Evolutionary conservation across 2,797 vertebrate genomes (phyloP), one percentile per base, ranked within the genome.

Genomic region (Sebastes itinus): DNA sequence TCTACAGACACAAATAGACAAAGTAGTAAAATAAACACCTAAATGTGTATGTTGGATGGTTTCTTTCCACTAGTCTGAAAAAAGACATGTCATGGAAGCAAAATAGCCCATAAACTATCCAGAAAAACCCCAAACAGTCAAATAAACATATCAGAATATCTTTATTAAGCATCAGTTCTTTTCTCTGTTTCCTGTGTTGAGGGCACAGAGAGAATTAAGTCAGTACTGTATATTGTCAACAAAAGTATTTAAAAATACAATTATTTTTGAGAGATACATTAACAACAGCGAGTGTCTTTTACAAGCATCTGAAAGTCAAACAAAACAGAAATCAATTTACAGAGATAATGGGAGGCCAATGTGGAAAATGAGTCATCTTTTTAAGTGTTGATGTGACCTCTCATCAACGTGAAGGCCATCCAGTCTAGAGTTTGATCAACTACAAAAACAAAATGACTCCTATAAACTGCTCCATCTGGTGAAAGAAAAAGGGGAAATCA

Each of bases 211-310:
- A 84, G 71, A 73, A 60, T 14, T 23, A 67, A 63, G 73, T 89
- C 87, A 87, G 78, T 78, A 79, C 74, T 82, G 25, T 64, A 69
- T 81, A 72, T 81, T 30, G 65, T 90, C 85, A 90, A 87, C 75
- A 85, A 82, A 83, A 78, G 75, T 83, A 61, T 87, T 91, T 86
- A 84, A 94, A 94, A 95, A 93, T 89, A 91, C 88, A 92, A 46
- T 65, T 86, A 76, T 85, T 80, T 80, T 82, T 80, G 22, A 92
- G 83, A 89, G 85, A 75, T 68, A 91, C 88, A 90, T 87, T 67
- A 91, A 82, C 56, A 88, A 82, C 61, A 75, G 80, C 27, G 33
- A 76, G 71, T 67, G 71, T 80, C 23, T 80, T 81, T 84, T 73
- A 83, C 82, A 84, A 92, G 80, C 84, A 78, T 63, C 63, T 18